These are phyloP conservation scores for Brachypteracias leptosomus DNA, from an alignment of 2,113 vertebrate species.

Conservation along the genomic window DNA sequence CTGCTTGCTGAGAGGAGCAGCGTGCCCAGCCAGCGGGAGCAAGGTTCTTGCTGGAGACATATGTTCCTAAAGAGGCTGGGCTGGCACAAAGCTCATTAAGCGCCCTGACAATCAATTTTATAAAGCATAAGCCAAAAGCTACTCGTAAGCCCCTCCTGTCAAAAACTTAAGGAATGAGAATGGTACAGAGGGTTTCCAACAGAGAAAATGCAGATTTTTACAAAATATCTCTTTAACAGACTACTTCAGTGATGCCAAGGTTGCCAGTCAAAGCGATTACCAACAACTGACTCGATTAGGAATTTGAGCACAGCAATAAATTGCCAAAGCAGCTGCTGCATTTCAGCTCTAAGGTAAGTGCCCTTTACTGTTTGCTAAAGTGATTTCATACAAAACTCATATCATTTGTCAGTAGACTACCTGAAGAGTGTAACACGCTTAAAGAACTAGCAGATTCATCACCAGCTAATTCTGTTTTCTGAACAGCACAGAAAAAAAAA, in stretches of 20 bases:
- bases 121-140: not conserved
- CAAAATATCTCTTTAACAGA: not conserved
- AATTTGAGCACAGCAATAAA: not conserved
- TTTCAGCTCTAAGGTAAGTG: not conserved
- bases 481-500: not conserved
- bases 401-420: not conserved
- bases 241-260: not conserved
- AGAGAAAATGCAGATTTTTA: not conserved
- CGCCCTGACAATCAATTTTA: not conserved
- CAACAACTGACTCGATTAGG: not conserved
- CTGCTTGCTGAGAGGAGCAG: not conserved
- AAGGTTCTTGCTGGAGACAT: not conserved
- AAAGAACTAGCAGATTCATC: not conserved
- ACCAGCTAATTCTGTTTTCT: not conserved
- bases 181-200: not conserved
- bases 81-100: slow-evolving; percentile 11
- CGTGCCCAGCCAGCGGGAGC: not conserved
- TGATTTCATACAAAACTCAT: not conserved
- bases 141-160: not conserved
- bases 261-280: not conserved
- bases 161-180: not conserved
- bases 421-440: not conserved
- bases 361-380: not conserved
- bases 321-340: not conserved
- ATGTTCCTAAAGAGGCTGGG: not conserved